Base-by-base conservation (phyloP, 2,113 vertebrate genomes). In the Orthonyx spaldingii region DNA sequence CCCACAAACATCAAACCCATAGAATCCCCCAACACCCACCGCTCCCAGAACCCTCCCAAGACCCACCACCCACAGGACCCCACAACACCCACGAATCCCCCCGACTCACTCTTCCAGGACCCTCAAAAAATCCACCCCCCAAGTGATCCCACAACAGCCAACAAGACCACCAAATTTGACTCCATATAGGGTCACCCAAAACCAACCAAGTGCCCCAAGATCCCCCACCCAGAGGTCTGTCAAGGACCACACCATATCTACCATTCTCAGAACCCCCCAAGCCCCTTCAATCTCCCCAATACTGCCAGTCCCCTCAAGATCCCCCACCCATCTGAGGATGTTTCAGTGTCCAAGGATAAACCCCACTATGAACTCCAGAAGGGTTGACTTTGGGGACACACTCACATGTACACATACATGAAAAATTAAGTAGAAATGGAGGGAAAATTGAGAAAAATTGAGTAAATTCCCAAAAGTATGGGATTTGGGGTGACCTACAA, bases 391-490 rank as follows among this genome's bases (percentile, higher is more conserved):
- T 59, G 20, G 11, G 46, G 28, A 15, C 11, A 44, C 13, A 27
- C 10, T 17, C 6, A 16, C 17, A 17, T 10, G 30, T 37, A 28
- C 6, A 28, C 9, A 39, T 3, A 44, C 41, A 75, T 47, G 12
- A 42, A 64, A 60, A 66, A 16, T 2, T 7, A 47, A 9, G 4
- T 10, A 57, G 42, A 72, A 85, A 50, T 23, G 3, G 6, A 22
- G 18, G 8, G 0, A 7, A 47, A 57, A 39, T 5, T 8, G 17
- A 13, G 17, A 11, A 39, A 37, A 74, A 27, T 10, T 0, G 3
- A 9, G 5, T 7, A n/a, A 77, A 56, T 53, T 46, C 14, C 10
- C 9, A 4, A 52, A 64, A 23, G 8, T 35, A 42, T 30, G 20
- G 27, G 39, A 9, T 28, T 47, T 17, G 11, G 11, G 7, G 10